Conservation (phyloP, 2,888 invertebrate genomes). For the Dinocampus coccinellae region DNA sequence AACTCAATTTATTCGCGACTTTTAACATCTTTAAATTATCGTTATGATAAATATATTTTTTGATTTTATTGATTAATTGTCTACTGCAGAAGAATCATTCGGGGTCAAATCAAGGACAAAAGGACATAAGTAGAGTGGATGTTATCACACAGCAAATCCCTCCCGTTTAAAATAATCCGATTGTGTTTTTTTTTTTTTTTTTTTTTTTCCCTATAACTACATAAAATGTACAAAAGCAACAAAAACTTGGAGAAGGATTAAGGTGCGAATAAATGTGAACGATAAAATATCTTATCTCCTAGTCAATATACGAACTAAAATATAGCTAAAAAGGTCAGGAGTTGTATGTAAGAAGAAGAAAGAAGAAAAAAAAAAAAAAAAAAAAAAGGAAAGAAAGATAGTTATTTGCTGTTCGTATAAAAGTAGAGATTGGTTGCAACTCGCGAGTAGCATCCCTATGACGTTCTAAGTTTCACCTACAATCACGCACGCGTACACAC, state of each 20-base stretch:
- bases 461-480: constrained; percentile 32
- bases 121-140: constrained; percentile 20
- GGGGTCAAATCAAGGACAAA: constrained; percentile 32
- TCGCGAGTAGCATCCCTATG: constrained; percentile 19
- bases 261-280: neutral
- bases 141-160: constrained; percentile 13
- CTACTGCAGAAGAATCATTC: neutral
- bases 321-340: constrained; percentile 3
- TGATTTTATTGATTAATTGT: constrained; percentile 33
- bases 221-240: neutral
- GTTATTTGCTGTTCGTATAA: constrained; percentile 2
- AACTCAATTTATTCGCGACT: neutral
- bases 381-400: neutral
- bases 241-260: neutral
- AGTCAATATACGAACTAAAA: neutral
- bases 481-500: constrained; percentile 30
- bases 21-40: constrained; percentile 4
- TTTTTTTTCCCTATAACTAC: neutral
- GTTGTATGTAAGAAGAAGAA: neutral
- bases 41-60: neutral
- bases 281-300: neutral
- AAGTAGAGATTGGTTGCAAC: constrained; percentile 5
- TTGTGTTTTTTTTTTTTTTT: constrained; percentile 25
- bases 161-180: constrained; percentile 20
- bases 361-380: neutral